phyloP scores from a whole-genome alignment of 30 jellyfish, hydroid and myxozoan genomes.

The Phacellophora camtschatica region DNA sequence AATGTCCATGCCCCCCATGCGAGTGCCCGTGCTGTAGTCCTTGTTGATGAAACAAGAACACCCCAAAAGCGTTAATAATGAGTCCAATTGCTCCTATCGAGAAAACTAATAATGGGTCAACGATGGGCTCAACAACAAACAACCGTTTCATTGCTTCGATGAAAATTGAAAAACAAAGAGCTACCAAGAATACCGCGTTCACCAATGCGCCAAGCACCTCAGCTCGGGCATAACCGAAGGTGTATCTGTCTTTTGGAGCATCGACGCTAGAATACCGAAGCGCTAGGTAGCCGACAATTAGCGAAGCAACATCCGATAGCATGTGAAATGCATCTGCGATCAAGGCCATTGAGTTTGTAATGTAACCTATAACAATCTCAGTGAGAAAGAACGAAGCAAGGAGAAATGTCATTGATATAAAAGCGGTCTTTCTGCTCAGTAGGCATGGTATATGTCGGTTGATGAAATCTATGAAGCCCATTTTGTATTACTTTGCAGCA shows the following conservation, averaged over 20 bases:
- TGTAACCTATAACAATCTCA: conserved; percentile 91
- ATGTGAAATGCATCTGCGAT: conserved; percentile 98
- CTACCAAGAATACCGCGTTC: conserved; percentile 96
- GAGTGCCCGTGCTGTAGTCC: conserved; percentile 96
- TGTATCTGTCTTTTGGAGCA: conserved; percentile 77
- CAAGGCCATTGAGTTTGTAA: conserved; percentile 97
- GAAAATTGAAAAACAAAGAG: conserved; percentile 89
- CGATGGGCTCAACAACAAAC: conserved; percentile 81
- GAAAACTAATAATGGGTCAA: conserved; percentile 82
- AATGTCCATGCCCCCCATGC: conserved; percentile 85
- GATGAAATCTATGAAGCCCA: conserved; percentile 82
- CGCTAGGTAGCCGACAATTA: conserved; percentile 91
- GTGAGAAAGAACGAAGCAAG: conserved; percentile 77
- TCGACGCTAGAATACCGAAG: conserved; percentile 61
- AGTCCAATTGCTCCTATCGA: conserved; percentile 96
- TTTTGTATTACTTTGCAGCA: too few relatives aligned
- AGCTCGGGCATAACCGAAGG: conserved; percentile 97
- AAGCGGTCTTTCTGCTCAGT: conserved; percentile 81
- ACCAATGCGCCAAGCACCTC: conserved; percentile 97
- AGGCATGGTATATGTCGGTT: conserved; percentile 81
- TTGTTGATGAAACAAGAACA: conserved; percentile 93
- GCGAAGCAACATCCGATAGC: conserved; percentile 96
- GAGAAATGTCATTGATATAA: conserved; percentile 86
- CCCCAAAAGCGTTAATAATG: conserved; percentile 90
- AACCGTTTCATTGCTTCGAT: conserved; percentile 90